Base-by-base conservation (phyloP, 2,113 vertebrate species). In the Thunnus thynnus region DNA sequence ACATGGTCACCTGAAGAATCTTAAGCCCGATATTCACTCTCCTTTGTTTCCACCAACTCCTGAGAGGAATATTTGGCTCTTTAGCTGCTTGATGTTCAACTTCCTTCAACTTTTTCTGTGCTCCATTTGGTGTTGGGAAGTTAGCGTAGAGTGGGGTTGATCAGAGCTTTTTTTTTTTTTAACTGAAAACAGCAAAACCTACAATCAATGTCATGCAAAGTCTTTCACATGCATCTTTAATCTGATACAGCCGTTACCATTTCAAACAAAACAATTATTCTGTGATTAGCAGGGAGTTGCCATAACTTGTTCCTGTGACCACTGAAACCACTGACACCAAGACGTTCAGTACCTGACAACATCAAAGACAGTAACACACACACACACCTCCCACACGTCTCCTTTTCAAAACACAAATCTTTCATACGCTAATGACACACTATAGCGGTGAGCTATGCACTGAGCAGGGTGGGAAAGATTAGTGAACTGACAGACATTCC, bases 401-500 rank as follows among this genome's bases (percentile, higher is more conserved):
- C 48, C 61, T 81, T 92, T 78, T 91, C 80, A 85, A 92, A 92
- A 88, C 85, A 91, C 76, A 87, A 80, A 93, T 93, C 88, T 85
- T 87, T 93, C 84, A 87, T 84, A 81, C 18, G 3, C 76, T 88
- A 90, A 91, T 92, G 86, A 93, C 91, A 93, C 30, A 27, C 85
- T 86, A 36, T 62, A 82, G 79, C 50, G 46, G 67, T 64, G 75
- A 88, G 81, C 79, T 72, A 65, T 72, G 77, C 69, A 25, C 72
- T 41, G 72, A 86, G 80, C 52, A 67, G 85, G 92, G 85, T 90
- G 86, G 85, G 85, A 87, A 84, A 92, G 92, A 93, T 93, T 67
- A 86, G 91, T 71, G 85, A 83, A 88, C 90, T 85, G 92, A 91
- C 82, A 90, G 84, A 87, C 94, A 94, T 95, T 95, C 93, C 89